phyloP scores from a whole-genome alignment of 2,797 vertebrate genomes.

The Neosilurus hyrtlii region DNA sequence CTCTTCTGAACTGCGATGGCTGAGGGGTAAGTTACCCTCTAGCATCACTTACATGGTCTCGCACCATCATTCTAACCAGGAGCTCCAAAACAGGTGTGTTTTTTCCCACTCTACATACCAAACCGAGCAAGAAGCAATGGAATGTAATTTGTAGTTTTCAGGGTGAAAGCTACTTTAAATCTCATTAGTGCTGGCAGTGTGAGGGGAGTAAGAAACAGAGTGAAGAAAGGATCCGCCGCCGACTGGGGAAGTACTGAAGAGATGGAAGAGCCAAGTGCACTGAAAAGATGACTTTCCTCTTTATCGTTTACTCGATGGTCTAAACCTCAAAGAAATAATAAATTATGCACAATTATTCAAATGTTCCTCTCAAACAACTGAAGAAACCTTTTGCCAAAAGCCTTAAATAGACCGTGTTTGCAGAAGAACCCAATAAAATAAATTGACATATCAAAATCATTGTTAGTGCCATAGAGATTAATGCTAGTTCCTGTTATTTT shows the following conservation, averaged over 20 bases:
- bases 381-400: neutral
- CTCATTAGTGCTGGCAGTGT: conserved; percentile 59
- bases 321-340: conserved; percentile 14
- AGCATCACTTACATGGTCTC: conserved; percentile 60
- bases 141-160: conserved; percentile 49
- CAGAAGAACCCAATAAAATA: neutral
- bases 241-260: conserved; percentile 1
- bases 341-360: neutral
- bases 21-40: conserved; percentile 67
- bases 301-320: neutral
- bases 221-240: neutral
- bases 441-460: neutral
- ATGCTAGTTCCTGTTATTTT: neutral
- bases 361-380: neutral
- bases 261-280: conserved; percentile 12
- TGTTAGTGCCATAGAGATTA: neutral
- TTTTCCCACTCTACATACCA: conserved; percentile 63
- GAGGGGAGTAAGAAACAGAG: neutral
- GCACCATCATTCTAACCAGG: conserved; percentile 25
- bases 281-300: neutral
- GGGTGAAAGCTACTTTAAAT: conserved; percentile 64
- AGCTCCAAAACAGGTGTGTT: conserved; percentile 39
- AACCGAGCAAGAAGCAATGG: conserved; percentile 73
- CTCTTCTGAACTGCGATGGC: conserved; percentile 64
- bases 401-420: neutral